These are phyloP conservation scores for Gymnobelideus leadbeateri DNA, from an alignment of 2,113 vertebrate species.

Conservation along the genomic window DNA sequence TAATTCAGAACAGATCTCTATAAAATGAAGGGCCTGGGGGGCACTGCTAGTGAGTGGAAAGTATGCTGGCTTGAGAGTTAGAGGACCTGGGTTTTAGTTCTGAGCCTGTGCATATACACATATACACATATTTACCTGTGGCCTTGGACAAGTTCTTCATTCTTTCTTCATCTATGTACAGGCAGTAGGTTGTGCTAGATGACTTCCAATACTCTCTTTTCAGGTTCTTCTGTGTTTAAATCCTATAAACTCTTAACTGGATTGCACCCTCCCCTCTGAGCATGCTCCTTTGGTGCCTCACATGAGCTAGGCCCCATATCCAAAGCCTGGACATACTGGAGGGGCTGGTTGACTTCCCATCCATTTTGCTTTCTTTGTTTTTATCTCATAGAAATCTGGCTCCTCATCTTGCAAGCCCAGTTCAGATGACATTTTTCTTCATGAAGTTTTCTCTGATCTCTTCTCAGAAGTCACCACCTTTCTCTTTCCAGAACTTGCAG, in stretches of 20 bases:
- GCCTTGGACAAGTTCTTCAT: background rate
- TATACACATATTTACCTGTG: background rate
- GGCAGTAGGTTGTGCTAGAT: background rate
- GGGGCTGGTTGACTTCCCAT: background rate
- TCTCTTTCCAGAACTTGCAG: background rate
- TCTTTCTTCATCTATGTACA: background rate
- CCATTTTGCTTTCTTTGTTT: background rate
- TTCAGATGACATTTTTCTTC: background rate
- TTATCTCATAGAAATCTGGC: background rate
- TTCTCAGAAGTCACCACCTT: background rate
- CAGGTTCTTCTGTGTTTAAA: background rate
- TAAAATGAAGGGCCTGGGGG: too few relatives aligned
- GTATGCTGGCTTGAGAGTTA: background rate
- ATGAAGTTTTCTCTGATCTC: background rate
- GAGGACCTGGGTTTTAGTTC: too few relatives aligned
- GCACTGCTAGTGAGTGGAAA: background rate
- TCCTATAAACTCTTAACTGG: background rate
- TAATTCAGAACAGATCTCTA: background rate
- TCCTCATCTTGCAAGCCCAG: background rate
- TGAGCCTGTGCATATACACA: rapidly evolving
- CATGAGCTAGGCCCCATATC: too few relatives aligned
- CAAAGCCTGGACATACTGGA: background rate
- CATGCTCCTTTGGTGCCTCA: background rate
- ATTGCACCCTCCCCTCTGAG: background rate
- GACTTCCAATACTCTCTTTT: background rate